phyloP scores from a whole-genome alignment of 1,140 invertebrate species.

The Macrocentrus cingulum region DNA sequence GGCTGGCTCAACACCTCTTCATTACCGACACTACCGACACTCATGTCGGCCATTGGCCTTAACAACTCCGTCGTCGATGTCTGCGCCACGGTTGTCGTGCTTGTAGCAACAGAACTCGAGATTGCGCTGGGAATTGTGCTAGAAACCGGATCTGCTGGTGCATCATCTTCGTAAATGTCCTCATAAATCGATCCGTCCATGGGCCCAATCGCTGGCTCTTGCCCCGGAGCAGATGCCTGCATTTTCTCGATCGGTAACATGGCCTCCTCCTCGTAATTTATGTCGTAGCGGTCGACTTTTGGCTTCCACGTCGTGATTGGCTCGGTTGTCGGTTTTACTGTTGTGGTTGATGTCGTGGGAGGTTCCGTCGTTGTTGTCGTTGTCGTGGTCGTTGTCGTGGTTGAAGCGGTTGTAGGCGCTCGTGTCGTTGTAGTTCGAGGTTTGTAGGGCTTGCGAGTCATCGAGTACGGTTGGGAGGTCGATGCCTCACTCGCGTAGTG shows the following conservation, averaged over 20 bases:
- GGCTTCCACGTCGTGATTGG: conserved; percentile 49
- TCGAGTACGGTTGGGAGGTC: conserved; percentile 28
- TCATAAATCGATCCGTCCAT: background rate
- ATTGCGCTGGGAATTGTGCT: conserved; percentile 8
- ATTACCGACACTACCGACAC: background rate
- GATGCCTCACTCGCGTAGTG: conserved; percentile 36
- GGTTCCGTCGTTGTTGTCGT: conserved; percentile 37
- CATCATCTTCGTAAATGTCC: conserved; percentile 12
- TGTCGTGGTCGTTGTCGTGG: conserved; percentile 38
- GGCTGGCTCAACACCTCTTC: conserved; percentile 29
- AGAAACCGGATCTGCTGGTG: conserved; percentile 1
- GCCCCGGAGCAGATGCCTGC: conserved; percentile 22
- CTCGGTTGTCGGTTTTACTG: conserved; percentile 30
- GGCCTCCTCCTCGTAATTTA: conserved; percentile 39
- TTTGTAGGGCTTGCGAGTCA: conserved; percentile 36
- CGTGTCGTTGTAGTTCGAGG: conserved; percentile 38
- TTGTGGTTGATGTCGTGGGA: conserved; percentile 28
- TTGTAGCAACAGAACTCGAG: background rate
- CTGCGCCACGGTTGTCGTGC: conserved; percentile 4
- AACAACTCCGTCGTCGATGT: background rate
- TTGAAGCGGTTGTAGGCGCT: conserved; percentile 23
- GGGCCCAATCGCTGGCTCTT: background rate
- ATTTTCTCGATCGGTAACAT: conserved; percentile 23
- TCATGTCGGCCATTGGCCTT: background rate
- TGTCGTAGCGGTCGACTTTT: conserved; percentile 42